Conservation (phyloP, 2,888 invertebrate species). For the Ceraclea dissimilis region DNA sequence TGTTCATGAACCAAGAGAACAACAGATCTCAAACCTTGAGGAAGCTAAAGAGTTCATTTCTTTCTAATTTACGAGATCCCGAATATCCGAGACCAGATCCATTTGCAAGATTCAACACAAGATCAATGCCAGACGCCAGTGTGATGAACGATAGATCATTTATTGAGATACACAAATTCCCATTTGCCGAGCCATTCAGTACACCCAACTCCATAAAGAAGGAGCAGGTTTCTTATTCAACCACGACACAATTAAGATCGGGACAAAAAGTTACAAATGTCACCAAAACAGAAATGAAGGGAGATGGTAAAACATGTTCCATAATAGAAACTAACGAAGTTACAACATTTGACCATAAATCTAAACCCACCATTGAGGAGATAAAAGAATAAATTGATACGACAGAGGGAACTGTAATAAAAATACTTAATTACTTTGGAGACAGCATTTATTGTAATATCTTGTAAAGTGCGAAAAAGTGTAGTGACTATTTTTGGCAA, state of each 20-base stretch:
- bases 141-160: conserved; percentile 47
- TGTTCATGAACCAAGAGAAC: not conserved
- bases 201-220: conserved; percentile 32
- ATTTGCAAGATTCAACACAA: conserved; percentile 16
- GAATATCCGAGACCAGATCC: conserved; percentile 11
- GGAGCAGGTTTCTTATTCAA: conserved; percentile 15
- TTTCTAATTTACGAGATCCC: conserved; percentile 5
- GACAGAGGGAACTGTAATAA: not conserved
- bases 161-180: conserved; percentile 48
- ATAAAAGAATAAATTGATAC: not conserved
- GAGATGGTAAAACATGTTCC: not conserved
- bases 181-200: conserved; percentile 44
- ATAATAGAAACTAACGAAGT: not conserved
- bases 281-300: conserved; percentile 2
- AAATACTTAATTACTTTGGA: not conserved
- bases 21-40: conserved; percentile 12
- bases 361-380: not conserved
- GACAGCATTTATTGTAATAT: not conserved
- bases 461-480: not conserved
- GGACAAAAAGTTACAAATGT: conserved; percentile 6
- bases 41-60: conserved; percentile 13
- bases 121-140: conserved; percentile 6
- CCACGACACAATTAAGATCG: conserved; percentile 6
- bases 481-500: not conserved
- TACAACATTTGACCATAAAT: not conserved